Percentiles rank a stretch among this genome's conserved stretches.
Evolutionary conservation across 2,797 vertebrate species (phyloP).

Genomic region (Platyrinchus mystaceus): DNA sequence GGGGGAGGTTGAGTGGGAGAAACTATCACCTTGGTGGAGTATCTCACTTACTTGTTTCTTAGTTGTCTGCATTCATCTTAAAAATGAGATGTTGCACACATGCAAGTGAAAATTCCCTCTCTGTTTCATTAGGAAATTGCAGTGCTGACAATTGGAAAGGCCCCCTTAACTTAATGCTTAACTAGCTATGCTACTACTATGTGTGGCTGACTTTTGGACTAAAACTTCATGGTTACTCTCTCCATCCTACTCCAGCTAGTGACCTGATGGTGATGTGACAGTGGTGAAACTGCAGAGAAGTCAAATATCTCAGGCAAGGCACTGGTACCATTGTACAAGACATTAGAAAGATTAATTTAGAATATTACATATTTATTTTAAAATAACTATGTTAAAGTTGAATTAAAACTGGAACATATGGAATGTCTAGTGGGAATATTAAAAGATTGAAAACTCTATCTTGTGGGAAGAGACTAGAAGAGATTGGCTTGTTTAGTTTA

Average conservation of each 20-base stretch:
- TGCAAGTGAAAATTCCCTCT: background rate
- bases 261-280: background rate
- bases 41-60: background rate
- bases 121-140: background rate
- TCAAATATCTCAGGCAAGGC: background rate
- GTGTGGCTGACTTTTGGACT: background rate
- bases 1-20: background rate
- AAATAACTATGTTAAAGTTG: background rate
- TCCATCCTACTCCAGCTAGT: background rate
- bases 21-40: background rate
- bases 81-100: background rate
- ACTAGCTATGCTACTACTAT: background rate
- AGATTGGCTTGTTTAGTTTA: conserved; percentile 62
- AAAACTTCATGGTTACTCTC: background rate
- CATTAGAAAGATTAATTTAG: background rate
- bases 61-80: background rate
- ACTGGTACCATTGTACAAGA: background rate
- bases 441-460: conserved; percentile 49
- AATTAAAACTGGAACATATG: background rate
- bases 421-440: conserved; percentile 12
- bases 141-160: background rate
- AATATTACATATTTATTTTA: background rate
- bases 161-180: background rate
- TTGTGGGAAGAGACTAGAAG: conserved; percentile 44
- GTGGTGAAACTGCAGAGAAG: background rate